Percentiles rank a stretch among this genome's conserved stretches.
These are phyloP conservation scores for Campoplex capitator DNA, from an alignment of 2,888 invertebrate species.

Conservation along the genomic window DNA sequence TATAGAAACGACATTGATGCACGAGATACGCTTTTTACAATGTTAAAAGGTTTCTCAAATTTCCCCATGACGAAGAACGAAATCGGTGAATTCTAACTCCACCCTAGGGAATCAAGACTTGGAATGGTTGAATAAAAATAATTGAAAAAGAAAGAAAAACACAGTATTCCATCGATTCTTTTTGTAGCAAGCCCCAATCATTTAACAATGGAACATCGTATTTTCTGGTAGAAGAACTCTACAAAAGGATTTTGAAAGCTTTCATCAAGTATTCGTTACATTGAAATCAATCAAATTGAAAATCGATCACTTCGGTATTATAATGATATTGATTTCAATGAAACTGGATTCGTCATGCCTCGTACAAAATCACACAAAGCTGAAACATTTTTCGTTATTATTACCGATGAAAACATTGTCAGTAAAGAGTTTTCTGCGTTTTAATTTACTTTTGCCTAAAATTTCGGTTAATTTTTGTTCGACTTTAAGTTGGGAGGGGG, in stretches of 20 bases:
- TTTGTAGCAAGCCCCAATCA: neutral
- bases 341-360: neutral
- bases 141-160: neutral
- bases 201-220: neutral
- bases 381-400: neutral
- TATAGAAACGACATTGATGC: slow-evolving; percentile 32
- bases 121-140: neutral
- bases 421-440: neutral
- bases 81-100: slow-evolving; percentile 24
- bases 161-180: neutral
- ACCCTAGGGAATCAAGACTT: neutral
- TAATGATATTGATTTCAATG: neutral
- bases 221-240: neutral
- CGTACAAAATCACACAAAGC: neutral
- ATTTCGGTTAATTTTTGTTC: neutral
- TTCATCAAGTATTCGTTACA: neutral
- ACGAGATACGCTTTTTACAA: slow-evolving; percentile 31
- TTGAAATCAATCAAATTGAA: neutral
- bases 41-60: slow-evolving; percentile 36
- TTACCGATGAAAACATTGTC: neutral
- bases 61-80: slow-evolving; percentile 37
- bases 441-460: too few species aligned
- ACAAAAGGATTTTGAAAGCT: neutral
- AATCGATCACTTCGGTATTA: neutral
- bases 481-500: neutral